Evolutionary conservation across 2,888 invertebrate genomes (phyloP).

Genomic region (Orgyia antiqua): DNA sequence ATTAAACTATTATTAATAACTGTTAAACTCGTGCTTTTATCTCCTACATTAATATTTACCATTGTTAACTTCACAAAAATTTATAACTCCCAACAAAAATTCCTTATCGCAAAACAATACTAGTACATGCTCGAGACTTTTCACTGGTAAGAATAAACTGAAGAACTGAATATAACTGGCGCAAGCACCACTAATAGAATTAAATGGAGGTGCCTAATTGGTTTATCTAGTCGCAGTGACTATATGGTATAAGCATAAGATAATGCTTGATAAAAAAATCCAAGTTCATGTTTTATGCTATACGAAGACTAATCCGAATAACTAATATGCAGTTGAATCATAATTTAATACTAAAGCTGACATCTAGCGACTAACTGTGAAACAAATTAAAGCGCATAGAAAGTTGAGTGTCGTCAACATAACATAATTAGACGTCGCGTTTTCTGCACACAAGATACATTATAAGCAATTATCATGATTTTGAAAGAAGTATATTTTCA

Average conservation of each 20-base stretch:
- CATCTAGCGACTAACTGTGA: slow-evolving; percentile 28
- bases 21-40: slow-evolving; percentile 35
- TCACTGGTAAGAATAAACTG: slow-evolving; percentile 13
- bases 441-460: slow-evolving; percentile 10
- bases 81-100: neutral
- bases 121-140: slow-evolving; percentile 4
- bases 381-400: no score
- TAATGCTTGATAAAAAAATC: no score
- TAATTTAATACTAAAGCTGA: slow-evolving; percentile 13
- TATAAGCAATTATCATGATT: slow-evolving; percentile 20
- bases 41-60: slow-evolving; percentile 21
- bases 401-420: no score
- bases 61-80: slow-evolving; percentile 6
- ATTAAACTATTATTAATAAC: slow-evolving; percentile 21
- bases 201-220: slow-evolving; percentile 53
- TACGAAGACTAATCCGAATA: no score
- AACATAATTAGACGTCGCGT: slow-evolving; percentile 8
- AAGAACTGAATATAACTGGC: slow-evolving; percentile 31
- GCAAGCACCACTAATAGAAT: slow-evolving; percentile 49
- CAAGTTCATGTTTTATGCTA: no score
- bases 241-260: slow-evolving; percentile 13
- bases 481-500: slow-evolving; percentile 13
- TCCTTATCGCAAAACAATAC: neutral
- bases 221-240: slow-evolving; percentile 40
- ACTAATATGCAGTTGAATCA: no score